Evolutionary conservation across 2,888 invertebrate genomes (phyloP), one percentile per base, ranked within the genome.

Genomic region (Drosophila greeni): DNA sequence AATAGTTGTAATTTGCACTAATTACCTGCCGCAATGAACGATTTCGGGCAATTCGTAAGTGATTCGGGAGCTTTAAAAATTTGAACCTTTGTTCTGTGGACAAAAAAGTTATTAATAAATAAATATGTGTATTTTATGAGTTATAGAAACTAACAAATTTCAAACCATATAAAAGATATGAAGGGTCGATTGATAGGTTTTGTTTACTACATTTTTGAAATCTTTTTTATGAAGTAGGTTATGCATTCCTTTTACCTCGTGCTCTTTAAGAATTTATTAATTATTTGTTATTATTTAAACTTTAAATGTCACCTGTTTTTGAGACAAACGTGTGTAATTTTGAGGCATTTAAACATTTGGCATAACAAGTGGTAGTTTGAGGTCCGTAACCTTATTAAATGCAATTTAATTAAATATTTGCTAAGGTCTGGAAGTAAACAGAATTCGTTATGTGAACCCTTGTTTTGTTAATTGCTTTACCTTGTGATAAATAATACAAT

Each of bases 21-120:
- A 61, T 58, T 45, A 45, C 43, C 43, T 33, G 33, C 7, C 52
- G 36, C 37, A 60, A 74, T 84, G 78, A 70, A 57, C 40, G 70
- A 75, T 58, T 53, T 68, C 56, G 70, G 73, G 66, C 72, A 73
- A 61, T 60, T 80, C 56, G 86, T 86, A 86, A 86, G 86, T 86
- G 24, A 31, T 14, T 39, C 14, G 5, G 24, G 23, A 20, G 31
- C n/a, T 24, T 26, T 20, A 8, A 36, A 29, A 36, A 65, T 69
- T 65, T 23, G 18, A 24, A 16, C 3, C 11, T n/a, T 40, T 20
- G 18, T 18, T 37, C 1, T n/a, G 7, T 14, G 7, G 3, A 16
- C 16, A 11, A 26, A n/a, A 14, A 5, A 45, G 29, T 29, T 20
- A 31, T 29, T 45, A 5, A 20, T 14, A 18, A 12, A 12, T 4